Base-by-base conservation (phyloP, 2,888 invertebrate species). In the Athalia cordata region DNA sequence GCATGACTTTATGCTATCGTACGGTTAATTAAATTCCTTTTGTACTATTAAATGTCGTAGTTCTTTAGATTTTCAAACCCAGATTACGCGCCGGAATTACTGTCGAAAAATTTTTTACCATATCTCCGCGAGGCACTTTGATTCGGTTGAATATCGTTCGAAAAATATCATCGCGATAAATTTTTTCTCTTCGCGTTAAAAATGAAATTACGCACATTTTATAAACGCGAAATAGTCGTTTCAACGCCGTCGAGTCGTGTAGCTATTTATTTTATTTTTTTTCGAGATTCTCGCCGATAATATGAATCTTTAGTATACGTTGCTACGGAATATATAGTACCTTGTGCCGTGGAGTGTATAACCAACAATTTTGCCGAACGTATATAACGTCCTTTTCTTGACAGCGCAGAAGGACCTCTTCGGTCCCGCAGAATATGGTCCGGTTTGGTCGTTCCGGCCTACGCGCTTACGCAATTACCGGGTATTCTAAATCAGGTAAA, bases 21-120 rank as follows among this genome's bases (percentile, higher is more conserved):
- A 83, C 82, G 81, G 81, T 86, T 84, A 86, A 88, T 88, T 87
- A 85, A 75, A 77, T 78, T 70, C 81, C 84, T 84, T 88, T 88
- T 87, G 86, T 88, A 81, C 80, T 81, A 76, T 80, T 79, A 79
- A 84, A 81, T 80, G 81, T 81, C 79, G 29, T 81, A 83, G 85
- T 84, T 85, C 83, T 83, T 83, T 82, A 83, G 77, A 79, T 80
- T 81, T 82, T 80, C 81, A 80, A 78, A 81, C 79, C 77, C 67
- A 81, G 79, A 81, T 84, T 83, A 82, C 76, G 83, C 57, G 8
- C 6, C 7, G 67, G 3, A 11, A 55, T 29, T 55, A 9, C 43
- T 13, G 2, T 29, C 29, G 29, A 29, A 29, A 29, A 68, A 11
- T 52, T 7, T 52, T 7, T 55, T 49, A 29, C 11, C 55, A 50